A percentile compares a stretch with the other conserved stretches of the same genome.
phyloP scores from a whole-genome alignment of 2,888 invertebrate species.

The Lymantria dispar region DNA sequence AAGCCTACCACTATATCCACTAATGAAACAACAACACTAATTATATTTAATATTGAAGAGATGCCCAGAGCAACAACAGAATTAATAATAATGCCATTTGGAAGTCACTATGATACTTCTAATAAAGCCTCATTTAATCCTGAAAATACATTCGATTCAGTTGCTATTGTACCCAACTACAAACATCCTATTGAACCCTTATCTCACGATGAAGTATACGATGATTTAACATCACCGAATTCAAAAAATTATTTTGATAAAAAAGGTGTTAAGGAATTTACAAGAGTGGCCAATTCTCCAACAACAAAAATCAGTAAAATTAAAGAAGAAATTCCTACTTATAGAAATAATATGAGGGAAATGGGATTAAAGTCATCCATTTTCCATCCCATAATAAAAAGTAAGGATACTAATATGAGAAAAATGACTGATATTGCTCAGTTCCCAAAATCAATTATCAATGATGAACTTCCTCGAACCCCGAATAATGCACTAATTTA shows the following conservation, averaged over 20 bases:
- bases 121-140: slow-evolving; percentile 7
- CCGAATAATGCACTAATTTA: not conserved
- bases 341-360: slow-evolving; percentile 7
- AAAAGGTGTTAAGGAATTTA: not conserved
- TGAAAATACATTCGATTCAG: slow-evolving; percentile 9
- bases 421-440: slow-evolving; percentile 20
- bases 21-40: not conserved
- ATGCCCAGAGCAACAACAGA: slow-evolving; percentile 9
- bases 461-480: not conserved
- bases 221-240: slow-evolving; percentile 13
- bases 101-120: slow-evolving; percentile 1
- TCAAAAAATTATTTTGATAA: slow-evolving; percentile 7
- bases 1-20: not conserved
- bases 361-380: not conserved
- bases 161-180: slow-evolving; percentile 1
- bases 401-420: slow-evolving; percentile 15
- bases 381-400: not conserved
- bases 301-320: not conserved
- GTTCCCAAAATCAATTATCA: slow-evolving; percentile 1
- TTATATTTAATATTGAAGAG: not conserved
- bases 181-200: slow-evolving; percentile 9
- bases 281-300: slow-evolving; percentile 13
- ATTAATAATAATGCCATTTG: slow-evolving; percentile 13
- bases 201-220: slow-evolving; percentile 26
- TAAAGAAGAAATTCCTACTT: not conserved